Evolutionary conservation across 2,888 invertebrate genomes (phyloP), one percentile per base, ranked within the genome.

Genomic region (Gasteruption jaculator): DNA sequence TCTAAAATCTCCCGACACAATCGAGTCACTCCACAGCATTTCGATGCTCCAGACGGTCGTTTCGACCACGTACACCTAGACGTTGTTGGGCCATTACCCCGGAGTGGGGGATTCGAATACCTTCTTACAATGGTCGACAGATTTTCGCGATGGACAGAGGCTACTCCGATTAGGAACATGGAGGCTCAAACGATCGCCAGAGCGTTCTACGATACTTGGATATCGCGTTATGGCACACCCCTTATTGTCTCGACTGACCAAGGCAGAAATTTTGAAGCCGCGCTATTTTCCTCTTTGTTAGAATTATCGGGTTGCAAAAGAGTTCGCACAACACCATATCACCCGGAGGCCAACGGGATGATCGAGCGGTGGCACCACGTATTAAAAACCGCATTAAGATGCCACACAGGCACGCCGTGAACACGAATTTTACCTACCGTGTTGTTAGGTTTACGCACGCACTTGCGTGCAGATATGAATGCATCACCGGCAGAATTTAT

Each of bases 211-310:
- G 18, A 21, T 1, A 31, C 41, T 12, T 65, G 63, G 62, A 47
- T 68, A 2, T 29, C 59, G 1, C 45, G 60, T 3, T 67, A 60
- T 37, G 63, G 65, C 5, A 40, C 50, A 3, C 64, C 65, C 0
- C 26, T 26, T 4, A 26, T 39, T 8, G 45, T 65, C 5, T 60
- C 61, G 0, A 57, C 61, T 3, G 63, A 66, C 40, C 58, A 56
- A 38, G 62, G 60, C 3, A 25, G 51, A 2, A 55, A 62, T 25
- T 60, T 64, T 34, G 53, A 57, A 33, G 51, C 53, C 1, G 5
- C 27, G n/a, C 38, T 59, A 10, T 56, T 55, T 36, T 36, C 18
- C 14, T 35, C 45, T 19, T 42, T 54, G 2, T 38, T 46, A 5
- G 19, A 31, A 3, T 11, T 55, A 2, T 7, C 43, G 6, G 54